phyloP scores from a whole-genome alignment of 53 echinoderm and acorn worm genomes.

The Luidia sarsii region DNA sequence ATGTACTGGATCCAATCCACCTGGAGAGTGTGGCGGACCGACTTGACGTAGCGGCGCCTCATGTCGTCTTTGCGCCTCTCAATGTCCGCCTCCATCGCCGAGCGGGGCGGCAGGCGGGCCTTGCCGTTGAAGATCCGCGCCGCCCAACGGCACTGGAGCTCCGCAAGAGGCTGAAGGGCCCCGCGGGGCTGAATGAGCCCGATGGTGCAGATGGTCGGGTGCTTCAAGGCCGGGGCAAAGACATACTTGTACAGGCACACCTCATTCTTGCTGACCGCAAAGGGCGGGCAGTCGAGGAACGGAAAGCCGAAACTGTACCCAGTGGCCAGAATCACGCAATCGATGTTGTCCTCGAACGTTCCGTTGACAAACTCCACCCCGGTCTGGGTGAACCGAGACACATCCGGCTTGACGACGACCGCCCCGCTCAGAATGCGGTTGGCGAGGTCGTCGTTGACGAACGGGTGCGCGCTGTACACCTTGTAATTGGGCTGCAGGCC shows the following conservation, averaged over 20 bases:
- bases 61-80: conserved; percentile 46
- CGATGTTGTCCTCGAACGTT: conserved; percentile 62
- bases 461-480: conserved; percentile 44
- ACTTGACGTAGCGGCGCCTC: conserved; percentile 53
- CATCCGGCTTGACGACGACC: conserved; percentile 54
- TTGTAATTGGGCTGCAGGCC: conserved; percentile 58
- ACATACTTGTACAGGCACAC: conserved; percentile 72
- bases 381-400: conserved; percentile 52
- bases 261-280: conserved; percentile 56
- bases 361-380: conserved; percentile 75
- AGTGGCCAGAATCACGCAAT: conserved; percentile 68
- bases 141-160: conserved; percentile 75
- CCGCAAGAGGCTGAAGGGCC: conserved; percentile 63
- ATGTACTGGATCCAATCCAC: conserved; percentile 68
- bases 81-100: conserved; percentile 55
- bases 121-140: conserved; percentile 67
- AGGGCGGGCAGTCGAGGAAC: conserved; percentile 52
- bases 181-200: conserved; percentile 66
- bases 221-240: conserved; percentile 49
- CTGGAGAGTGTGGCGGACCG: conserved; percentile 73
- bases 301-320: conserved; percentile 74
- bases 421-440: conserved; percentile 66
- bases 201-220: conserved; percentile 67
- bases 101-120: conserved; percentile 40
- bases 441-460: conserved; percentile 75